phyloP scores from a whole-genome alignment of 2,113 vertebrate genomes.

The Cephalopholis sonnerati region DNA sequence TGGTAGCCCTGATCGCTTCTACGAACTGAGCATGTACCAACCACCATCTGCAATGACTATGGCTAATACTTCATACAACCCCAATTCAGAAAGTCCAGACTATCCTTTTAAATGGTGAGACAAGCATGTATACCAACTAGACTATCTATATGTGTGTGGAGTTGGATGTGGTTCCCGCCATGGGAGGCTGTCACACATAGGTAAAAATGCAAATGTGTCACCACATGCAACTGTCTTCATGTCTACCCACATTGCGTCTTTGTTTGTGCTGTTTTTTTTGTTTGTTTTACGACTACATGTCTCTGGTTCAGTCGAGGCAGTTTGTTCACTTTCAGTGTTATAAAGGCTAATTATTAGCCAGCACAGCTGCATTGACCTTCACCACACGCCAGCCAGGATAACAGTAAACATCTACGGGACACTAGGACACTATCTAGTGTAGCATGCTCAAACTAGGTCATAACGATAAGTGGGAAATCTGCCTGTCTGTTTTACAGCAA shows the following conservation, averaged over 20 bases:
- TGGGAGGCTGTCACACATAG: no score
- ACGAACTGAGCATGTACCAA: no score
- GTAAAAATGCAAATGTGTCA: no score
- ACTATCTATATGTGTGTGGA: no score
- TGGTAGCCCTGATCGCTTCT: no score
- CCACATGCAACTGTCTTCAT: no score
- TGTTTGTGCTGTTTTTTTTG: conserved; percentile 2
- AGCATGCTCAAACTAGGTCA: conserved; percentile 34
- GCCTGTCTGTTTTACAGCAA: neutral
- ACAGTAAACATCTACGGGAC: neutral
- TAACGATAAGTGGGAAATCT: neutral
- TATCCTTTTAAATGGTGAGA: no score
- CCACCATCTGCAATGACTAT: no score
- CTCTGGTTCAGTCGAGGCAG: conserved; percentile 10
- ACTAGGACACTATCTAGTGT: neutral
- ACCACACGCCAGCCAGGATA: neutral
- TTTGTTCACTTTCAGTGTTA: conserved; percentile 56
- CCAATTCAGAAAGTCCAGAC: no score
- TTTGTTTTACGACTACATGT: neutral
- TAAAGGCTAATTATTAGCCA: conserved; percentile 78
- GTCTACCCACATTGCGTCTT: neutral
- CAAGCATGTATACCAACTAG: no score
- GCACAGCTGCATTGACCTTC: conserved; percentile 25
- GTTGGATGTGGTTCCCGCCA: no score
- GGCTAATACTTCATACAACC: no score